Base-by-base conservation (phyloP, 1,140 invertebrate species). In the Neocloeon triangulifer region DNA sequence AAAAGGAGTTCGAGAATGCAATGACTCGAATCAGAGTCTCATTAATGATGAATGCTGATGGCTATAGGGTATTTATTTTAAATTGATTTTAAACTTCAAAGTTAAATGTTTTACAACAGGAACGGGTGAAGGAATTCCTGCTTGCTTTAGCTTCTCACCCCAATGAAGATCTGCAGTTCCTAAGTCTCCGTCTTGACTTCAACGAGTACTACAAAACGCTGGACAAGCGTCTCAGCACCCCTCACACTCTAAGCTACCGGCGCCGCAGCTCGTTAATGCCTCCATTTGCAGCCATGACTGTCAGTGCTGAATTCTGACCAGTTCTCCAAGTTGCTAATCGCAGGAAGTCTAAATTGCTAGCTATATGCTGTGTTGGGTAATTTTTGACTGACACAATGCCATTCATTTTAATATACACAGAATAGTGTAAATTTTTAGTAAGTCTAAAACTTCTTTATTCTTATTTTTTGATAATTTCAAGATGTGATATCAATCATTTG, bases 121-220 rank as follows among this genome's bases (percentile, higher is more conserved):
- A 74, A 40, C 66, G 73, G 44, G 72, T 81, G 6, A 70, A 75
- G 34, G 71, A 73, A 34, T 70, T 85, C 41, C 58, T 84, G n/a
- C 46, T 79, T n/a, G 74, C 73, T 57, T 55, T 85, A 14, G 71
- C 73, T 2, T 60, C 65, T 6, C 73, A 78, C 34, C 54, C 64
- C 36, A 75, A 82, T 45, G 64, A 75, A 19, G 81, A 77, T 41
- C 56, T 94, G 5, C 76, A 86, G 46, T 72, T 84, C 30, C 64
- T 94, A 16, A 84, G 84, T 36, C 84, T 82, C 40, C 65, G 86
- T 17, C 59, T 94, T 16, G 86, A 92, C 53, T 88, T 86, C 46
- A 89, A 85, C 51, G 79, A 84, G 44, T 80, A 80, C 50, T 88
- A 86, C 49, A 79, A 82, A 43, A 66, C 67, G 25, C 67, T 69